Conservation (phyloP, 1,140 invertebrate species). For the Ceratoteleas bidentatus region DNA sequence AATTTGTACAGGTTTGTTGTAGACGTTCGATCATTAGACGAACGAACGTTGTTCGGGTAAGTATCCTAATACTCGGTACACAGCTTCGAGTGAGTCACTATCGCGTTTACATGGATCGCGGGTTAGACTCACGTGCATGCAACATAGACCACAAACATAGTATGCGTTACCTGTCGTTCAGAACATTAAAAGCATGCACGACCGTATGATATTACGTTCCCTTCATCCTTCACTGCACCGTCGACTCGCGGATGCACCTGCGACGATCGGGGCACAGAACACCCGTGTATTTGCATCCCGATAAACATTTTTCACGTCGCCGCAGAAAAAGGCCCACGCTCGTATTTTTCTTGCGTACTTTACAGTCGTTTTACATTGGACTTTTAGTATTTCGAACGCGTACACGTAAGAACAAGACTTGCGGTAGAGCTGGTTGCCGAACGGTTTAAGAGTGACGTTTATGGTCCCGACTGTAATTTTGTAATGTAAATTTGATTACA, state of each 20-base stretch:
- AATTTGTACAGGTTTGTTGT: not conserved
- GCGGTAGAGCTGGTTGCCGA: not conserved
- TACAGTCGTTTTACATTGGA: slow-evolving; percentile 18
- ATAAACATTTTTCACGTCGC: slow-evolving; percentile 37
- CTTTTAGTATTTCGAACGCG: slow-evolving; percentile 1
- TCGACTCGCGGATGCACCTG: slow-evolving; percentile 69
- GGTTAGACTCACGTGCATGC: slow-evolving; percentile 64
- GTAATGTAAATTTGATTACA: no score
- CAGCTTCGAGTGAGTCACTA: slow-evolving; percentile 20
- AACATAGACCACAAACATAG: slow-evolving; percentile 71
- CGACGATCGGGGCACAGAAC: slow-evolving; percentile 32
- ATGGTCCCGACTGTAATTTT: no score
- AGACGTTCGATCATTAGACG: not conserved
- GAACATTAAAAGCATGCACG: slow-evolving; percentile 71
- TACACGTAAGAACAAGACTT: not conserved
- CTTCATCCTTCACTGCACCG: slow-evolving; percentile 61
- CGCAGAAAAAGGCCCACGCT: slow-evolving; percentile 5
- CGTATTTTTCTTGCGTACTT: slow-evolving; percentile 6
- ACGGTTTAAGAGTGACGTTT: no score
- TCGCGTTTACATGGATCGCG: slow-evolving; percentile 55
- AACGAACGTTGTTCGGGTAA: slow-evolving; percentile 5
- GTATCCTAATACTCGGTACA: slow-evolving; percentile 18
- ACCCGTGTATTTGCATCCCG: slow-evolving; percentile 32
- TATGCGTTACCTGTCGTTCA: slow-evolving; percentile 67
- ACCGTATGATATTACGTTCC: slow-evolving; percentile 73